phyloP scores from a whole-genome alignment of 2,797 vertebrate species.

The Sebastes steindachneri region DNA sequence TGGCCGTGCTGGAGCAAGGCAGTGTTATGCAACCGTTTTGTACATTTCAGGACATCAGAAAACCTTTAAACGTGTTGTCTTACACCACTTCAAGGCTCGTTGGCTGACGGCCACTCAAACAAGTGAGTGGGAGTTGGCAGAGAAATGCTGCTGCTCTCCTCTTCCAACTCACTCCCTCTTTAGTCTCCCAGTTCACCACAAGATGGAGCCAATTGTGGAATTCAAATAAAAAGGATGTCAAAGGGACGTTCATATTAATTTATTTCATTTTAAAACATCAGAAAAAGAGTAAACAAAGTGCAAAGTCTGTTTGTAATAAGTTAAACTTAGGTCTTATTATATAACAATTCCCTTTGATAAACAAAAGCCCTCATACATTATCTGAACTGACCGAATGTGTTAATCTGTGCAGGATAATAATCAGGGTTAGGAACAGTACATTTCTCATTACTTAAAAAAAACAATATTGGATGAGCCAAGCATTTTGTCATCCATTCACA shows the following conservation, averaged over 20 bases:
- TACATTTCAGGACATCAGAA: constrained; percentile 40
- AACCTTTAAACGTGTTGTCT: constrained; percentile 53
- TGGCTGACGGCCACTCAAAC: constrained; percentile 51
- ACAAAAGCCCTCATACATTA: constrained; percentile 35
- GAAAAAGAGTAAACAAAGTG: constrained; percentile 56
- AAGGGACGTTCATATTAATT: constrained; percentile 17
- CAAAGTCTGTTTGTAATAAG: constrained; percentile 49
- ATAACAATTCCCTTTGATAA: constrained; percentile 51
- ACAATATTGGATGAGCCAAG: constrained; percentile 33
- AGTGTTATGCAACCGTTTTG: constrained; percentile 61
- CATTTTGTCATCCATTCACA: constrained; percentile 12
- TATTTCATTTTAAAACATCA: constrained; percentile 53
- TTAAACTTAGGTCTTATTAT: constrained; percentile 38
- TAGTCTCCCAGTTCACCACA: constrained; percentile 56
- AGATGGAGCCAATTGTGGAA: constrained; percentile 71
- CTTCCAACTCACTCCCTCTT: background rate
- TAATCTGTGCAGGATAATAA: constrained; percentile 51
- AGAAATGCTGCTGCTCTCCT: background rate
- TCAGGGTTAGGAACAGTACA: constrained; percentile 25
- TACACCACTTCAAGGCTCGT: constrained; percentile 43
- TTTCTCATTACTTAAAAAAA: constrained; percentile 31
- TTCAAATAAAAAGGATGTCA: background rate
- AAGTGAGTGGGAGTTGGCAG: constrained; percentile 46
- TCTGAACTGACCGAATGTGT: constrained; percentile 23
- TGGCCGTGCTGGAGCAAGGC: background rate